phyloP scores from a whole-genome alignment of 2,797 vertebrate genomes.

The Rhinatrema bivittatum region DNA sequence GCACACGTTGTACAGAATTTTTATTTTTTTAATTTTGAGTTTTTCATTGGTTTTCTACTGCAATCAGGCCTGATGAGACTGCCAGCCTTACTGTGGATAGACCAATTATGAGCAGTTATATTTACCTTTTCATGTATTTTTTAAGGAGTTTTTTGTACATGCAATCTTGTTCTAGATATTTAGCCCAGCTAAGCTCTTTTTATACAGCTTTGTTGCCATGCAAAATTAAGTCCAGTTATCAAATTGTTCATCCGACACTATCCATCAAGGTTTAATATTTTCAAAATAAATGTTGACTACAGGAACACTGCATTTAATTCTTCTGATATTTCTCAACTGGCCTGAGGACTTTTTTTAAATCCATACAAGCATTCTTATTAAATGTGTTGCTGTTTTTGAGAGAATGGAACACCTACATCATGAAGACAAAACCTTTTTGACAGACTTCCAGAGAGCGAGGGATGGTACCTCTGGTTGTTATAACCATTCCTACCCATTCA shows the following conservation, averaged over 20 bases:
- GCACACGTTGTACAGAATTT: constrained; percentile 53
- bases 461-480: too few species aligned
- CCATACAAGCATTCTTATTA: too few species aligned
- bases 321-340: too few species aligned
- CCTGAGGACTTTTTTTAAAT: too few species aligned
- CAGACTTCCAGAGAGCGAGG: too few species aligned
- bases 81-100: constrained; percentile 23
- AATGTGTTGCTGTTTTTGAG: too few species aligned
- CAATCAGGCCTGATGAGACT: constrained; percentile 30
- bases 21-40: constrained; percentile 43
- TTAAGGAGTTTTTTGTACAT: constrained; percentile 63
- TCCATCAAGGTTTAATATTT: constrained; percentile 6
- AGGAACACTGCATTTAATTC: too few species aligned
- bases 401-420: too few species aligned
- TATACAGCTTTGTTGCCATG: constrained; percentile 35
- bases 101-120: constrained; percentile 42
- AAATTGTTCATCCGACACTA: constrained; percentile 19
- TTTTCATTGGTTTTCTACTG: constrained; percentile 17
- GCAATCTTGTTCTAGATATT: constrained; percentile 44
- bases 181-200: constrained; percentile 32
- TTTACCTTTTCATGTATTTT: constrained; percentile 53
- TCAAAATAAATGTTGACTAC: constrained; percentile 17
- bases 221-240: constrained; percentile 29
- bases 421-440: too few species aligned
- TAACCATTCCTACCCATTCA: too few species aligned